Percentiles rank a stretch among this genome's conserved stretches.
Conservation (phyloP, 2,797 vertebrate species). For the Peromyscus nudipes region DNA sequence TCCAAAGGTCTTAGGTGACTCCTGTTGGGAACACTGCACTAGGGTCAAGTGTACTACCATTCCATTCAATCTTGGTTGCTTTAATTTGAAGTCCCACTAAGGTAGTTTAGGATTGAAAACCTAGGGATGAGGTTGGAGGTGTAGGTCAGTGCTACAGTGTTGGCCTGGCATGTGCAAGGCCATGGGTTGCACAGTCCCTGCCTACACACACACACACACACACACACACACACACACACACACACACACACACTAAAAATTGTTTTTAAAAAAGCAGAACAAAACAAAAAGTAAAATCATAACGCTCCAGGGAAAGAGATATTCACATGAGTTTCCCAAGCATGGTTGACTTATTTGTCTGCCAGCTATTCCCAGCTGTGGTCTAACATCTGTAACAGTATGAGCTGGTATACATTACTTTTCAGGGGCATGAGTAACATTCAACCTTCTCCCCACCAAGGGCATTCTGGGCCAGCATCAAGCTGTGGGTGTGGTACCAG, state of each 20-base stretch:
- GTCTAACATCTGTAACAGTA: slow-evolving; percentile 10
- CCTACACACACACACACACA: too few relatives aligned
- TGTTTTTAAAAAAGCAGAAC: neutral
- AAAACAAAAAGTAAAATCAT: neutral
- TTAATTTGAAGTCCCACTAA: slow-evolving; percentile 26
- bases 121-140: neutral
- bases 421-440: neutral
- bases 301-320: slow-evolving; percentile 40
- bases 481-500: slow-evolving; percentile 28
- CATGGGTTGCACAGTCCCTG: neutral
- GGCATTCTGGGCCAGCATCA: slow-evolving; percentile 45
- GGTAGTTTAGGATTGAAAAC: slow-evolving; percentile 64
- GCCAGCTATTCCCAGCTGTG: slow-evolving; percentile 43
- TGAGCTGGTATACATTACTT: slow-evolving; percentile 7
- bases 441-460: neutral
- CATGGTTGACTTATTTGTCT: slow-evolving; percentile 8
- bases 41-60: neutral
- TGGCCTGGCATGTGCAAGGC: neutral
- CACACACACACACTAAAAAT: neutral
- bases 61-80: slow-evolving; percentile 8
- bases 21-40: neutral
- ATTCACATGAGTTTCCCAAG: neutral
- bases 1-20: too few relatives aligned
- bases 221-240: too few relatives aligned
- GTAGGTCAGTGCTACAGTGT: neutral